phyloP scores from a whole-genome alignment of 2,113 vertebrate genomes.

The Menura novaehollandiae region DNA sequence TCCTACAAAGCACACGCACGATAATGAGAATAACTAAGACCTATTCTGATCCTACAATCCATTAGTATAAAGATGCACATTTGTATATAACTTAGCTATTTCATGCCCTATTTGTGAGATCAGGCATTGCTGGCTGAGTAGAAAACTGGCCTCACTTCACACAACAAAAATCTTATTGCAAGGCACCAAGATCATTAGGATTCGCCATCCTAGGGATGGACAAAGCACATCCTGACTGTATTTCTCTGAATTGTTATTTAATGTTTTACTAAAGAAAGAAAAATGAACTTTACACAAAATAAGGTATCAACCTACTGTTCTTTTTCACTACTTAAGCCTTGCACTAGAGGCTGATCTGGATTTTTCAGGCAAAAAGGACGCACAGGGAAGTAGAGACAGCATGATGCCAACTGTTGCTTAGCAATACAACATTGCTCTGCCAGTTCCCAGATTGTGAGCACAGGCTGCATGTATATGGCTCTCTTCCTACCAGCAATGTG shows the following conservation, averaged over 20 bases:
- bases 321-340: neutral
- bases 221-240: neutral
- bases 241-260: neutral
- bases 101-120: neutral
- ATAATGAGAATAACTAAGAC: neutral
- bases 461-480: neutral
- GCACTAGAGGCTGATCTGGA: neutral
- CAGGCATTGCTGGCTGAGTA: neutral
- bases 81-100: fast-evolving
- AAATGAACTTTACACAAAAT: neutral
- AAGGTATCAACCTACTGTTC: neutral
- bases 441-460: slow-evolving; percentile 15
- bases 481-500: slow-evolving; percentile 8
- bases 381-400: neutral
- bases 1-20: neutral
- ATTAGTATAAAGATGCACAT: neutral
- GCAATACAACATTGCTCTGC: neutral
- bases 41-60: neutral
- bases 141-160: neutral
- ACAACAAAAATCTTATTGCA: neutral
- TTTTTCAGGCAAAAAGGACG: neutral
- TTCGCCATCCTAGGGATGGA: neutral
- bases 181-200: neutral
- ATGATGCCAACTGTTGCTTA: slow-evolving; percentile 47
- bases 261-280: neutral